Evolutionary conservation across 2,113 vertebrate species (phyloP), one percentile per base, ranked within the genome.

Genomic region (Sturnus vulgaris): DNA sequence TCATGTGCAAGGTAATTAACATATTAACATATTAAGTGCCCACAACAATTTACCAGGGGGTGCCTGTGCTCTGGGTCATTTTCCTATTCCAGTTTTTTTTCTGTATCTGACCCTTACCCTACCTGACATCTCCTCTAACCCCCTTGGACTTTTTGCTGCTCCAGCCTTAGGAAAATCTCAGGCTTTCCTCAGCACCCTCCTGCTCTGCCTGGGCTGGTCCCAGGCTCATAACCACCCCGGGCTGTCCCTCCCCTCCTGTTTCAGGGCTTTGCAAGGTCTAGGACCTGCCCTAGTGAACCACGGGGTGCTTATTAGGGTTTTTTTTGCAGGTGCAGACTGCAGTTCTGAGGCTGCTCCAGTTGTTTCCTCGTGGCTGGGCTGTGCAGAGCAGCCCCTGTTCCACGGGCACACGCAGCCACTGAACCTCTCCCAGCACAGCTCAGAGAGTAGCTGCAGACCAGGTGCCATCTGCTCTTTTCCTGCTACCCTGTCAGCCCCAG

Each of bases 371-470:
- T n/a, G 64, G 72, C 75, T 53, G 72, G 65, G 65, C 53, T 44
- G 56, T 30, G 35, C 39, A 35, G 78, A 88, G 5, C 71, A 60
- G 50, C 39, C 73, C 4, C 15, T 10, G 40, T 53, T 71, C 55
- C 9, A 11, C 16, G 18, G 64, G 50, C 69, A 9, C 9, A 19
- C 15, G 8, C 68, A 79, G 75, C 90, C 90, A 0, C 92, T 96
- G 40, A 96, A 68, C 83, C 89, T 97, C 52, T 82, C 96, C 57
- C 79, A 75, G 8, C 84, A 23, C 55, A 69, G 65, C 65, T 40
- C 19, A 5, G 94, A 94, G 59, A 47, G 81, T 3, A 23, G 44
- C 81, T 86, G 85, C 77, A 73, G 86, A 64, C 35, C 86, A 44
- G 44, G 42, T 22, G 21, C 64, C 30, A 7, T 61, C 76, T 90